These are phyloP conservation scores for Lepidostoma basale DNA, from an alignment of 1,140 invertebrate genomes.

Conservation along the genomic window DNA sequence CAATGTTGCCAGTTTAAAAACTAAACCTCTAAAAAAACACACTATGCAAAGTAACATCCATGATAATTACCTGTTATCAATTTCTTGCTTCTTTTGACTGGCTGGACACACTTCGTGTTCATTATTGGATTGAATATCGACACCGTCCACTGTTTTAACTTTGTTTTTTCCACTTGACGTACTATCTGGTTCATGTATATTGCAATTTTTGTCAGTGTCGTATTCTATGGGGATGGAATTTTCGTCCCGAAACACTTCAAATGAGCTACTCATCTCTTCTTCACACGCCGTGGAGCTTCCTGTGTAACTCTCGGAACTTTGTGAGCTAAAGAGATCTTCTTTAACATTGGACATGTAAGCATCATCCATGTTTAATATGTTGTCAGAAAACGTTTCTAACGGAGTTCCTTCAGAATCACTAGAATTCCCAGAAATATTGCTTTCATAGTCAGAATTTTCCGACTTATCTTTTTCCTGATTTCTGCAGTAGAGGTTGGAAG, in stretches of 20 bases:
- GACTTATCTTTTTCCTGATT: background rate
- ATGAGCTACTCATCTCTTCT: background rate
- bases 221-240: background rate
- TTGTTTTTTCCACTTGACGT: background rate
- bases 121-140: slow-evolving; percentile 18
- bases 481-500: background rate
- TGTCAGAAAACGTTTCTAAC: slow-evolving; percentile 14
- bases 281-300: background rate
- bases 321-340: slow-evolving; percentile 20
- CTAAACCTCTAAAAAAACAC: background rate
- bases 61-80: slow-evolving; percentile 2
- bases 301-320: background rate
- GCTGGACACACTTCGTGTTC: background rate
- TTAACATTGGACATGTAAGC: slow-evolving; percentile 41
- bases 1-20: no score
- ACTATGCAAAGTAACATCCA: no score
- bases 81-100: slow-evolving; percentile 1
- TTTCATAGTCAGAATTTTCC: background rate
- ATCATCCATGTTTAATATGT: slow-evolving; percentile 35
- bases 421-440: background rate
- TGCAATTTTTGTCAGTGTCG: background rate
- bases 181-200: background rate
- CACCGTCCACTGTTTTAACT: background rate
- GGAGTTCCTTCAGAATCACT: background rate
- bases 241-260: background rate